Conservation (phyloP, 2,113 vertebrate genomes). For the Marcusenius ussheri region DNA sequence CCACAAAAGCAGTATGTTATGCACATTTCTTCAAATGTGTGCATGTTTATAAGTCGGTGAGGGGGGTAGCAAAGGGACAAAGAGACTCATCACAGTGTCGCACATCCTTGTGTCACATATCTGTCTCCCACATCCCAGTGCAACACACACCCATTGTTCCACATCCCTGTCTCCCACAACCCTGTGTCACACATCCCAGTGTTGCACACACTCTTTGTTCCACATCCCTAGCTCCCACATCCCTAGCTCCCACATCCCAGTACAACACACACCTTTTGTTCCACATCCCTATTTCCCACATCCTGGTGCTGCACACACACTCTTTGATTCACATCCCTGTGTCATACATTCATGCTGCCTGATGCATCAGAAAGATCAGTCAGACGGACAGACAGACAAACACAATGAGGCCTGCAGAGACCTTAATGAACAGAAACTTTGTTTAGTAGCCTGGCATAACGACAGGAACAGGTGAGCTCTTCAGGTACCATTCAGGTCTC, state of each 20-base stretch:
- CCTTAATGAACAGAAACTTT: neutral
- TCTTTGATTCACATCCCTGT: neutral
- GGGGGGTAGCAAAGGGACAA: neutral
- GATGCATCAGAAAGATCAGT: neutral
- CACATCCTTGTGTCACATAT: neutral
- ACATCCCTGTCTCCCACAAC: no score
- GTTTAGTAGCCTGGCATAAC: neutral
- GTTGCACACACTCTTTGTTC: neutral
- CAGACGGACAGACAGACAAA: neutral
- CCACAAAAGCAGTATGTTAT: neutral
- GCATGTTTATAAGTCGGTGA: neutral
- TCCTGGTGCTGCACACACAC: neutral
- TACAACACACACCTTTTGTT: no score
- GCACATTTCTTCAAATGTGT: neutral
- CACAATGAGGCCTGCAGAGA: neutral
- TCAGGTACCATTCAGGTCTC: neutral
- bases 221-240: neutral
- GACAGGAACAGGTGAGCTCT: neutral
- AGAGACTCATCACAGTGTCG: neutral
- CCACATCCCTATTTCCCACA: no score
- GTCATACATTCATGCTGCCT: neutral
- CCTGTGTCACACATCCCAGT: neutral
- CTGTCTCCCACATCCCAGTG: neutral
- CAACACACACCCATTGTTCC: no score
- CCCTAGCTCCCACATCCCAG: no score